Conservation (phyloP, 2,113 vertebrate species). For the Taxidea taxus region DNA sequence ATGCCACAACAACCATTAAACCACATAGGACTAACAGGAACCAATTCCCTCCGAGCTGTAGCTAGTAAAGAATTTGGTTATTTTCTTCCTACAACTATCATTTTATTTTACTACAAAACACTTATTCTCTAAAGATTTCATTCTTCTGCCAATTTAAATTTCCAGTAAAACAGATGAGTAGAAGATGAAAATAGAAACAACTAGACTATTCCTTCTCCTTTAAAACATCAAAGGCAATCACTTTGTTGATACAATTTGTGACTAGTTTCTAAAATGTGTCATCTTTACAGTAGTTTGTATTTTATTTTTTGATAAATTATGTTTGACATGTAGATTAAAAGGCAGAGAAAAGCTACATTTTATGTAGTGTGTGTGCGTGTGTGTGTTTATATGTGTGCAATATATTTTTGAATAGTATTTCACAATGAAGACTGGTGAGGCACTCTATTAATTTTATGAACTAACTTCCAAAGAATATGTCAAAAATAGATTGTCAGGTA, state of each 20-base stretch:
- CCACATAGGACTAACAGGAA: neutral
- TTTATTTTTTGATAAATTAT: conserved; percentile 37
- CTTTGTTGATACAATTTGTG: conserved; percentile 10
- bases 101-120: neutral
- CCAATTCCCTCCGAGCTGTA: neutral
- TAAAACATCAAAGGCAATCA: conserved; percentile 12
- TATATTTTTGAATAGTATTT: neutral
- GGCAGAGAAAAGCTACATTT: neutral
- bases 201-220: neutral
- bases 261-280: neutral
- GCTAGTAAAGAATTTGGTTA: neutral
- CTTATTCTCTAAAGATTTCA: neutral
- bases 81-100: neutral
- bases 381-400: neutral
- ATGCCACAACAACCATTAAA: neutral
- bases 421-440: neutral
- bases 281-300: neutral
- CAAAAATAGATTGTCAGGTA: conserved; percentile 17
- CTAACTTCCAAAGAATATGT: conserved; percentile 27
- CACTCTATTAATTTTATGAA: conserved; percentile 37
- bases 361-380: neutral
- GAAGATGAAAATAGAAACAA: neutral
- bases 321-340: conserved; percentile 1
- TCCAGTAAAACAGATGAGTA: neutral
- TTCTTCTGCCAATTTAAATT: neutral